Evolutionary conservation across 2,797 vertebrate genomes (phyloP), one percentile per base, ranked within the genome.

Genomic region (Halcyon badia): DNA sequence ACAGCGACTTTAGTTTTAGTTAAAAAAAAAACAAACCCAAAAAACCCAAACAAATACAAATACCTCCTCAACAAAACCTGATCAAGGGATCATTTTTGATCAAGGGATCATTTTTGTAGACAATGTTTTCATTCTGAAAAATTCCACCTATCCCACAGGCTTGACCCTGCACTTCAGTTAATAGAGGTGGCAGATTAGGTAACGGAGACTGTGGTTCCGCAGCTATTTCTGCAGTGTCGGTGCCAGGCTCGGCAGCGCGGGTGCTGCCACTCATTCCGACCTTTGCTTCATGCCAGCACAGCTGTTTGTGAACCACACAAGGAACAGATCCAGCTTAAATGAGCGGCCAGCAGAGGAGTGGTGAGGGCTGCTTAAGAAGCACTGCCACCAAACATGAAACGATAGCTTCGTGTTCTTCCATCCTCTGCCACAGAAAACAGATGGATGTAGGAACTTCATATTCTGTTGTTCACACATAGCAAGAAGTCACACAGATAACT

Each of bases 231-330:
- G 86, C 86, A 51, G 86, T 22, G 25, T 33, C 5, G 1, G 94
- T 96, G 89, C 96, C 94, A 96, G 92, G 49, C 89, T 93, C 83
- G 1, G 94, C 92, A 83, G 89, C 12, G 5, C 2, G 86, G 88
- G 83, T 80, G 78, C 94, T 96, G 94, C 92, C 94, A 92, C 94
- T 96, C 94, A 96, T 92, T 84, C 90, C 64, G 56, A 96, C 95
- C 94, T 96, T 97, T 87, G 86, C 95, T 44, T 93, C 4, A 0
- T 56, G 94, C 95, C 95, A 96, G 90, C 88, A 96, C 90, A 95
- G 93, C 93, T 96, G 94, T 41, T 94, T 82, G 56, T 60, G 94
- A 95, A 66, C 94, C 88, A 87, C 77, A 51, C 39, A 44, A 93
- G 86, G 71, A 93, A 58, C 0, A 0, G 68, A 51, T 87, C 86